Evolutionary conservation across 2,113 vertebrate genomes (phyloP).

Genomic region (Thinocorus orbignyianus): DNA sequence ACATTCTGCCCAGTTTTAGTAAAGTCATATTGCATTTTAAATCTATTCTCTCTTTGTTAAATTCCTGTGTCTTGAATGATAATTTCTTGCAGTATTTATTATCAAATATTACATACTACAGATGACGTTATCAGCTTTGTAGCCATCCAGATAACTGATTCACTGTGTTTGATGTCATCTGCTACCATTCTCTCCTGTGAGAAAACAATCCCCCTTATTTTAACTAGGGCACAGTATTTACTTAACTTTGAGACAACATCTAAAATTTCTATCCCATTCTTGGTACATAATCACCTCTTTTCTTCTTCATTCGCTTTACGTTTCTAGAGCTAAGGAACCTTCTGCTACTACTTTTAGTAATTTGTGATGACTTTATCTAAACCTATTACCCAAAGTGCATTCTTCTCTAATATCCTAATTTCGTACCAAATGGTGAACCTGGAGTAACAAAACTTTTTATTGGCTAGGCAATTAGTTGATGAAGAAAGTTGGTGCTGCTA

Average conservation of each 20-base stretch:
- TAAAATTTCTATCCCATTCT: background rate
- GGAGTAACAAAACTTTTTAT: background rate
- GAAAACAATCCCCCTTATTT: background rate
- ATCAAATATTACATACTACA: background rate
- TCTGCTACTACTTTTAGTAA: background rate
- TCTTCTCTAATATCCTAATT: background rate
- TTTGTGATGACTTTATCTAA: background rate
- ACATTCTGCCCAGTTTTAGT: rapidly evolving
- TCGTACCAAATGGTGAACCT: background rate
- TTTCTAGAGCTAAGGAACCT: background rate
- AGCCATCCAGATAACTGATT: background rate
- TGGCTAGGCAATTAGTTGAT: background rate
- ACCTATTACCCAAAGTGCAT: background rate
- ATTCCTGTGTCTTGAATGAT: background rate
- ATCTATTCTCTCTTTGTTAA: background rate
- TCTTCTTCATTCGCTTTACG: background rate
- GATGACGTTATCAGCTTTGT: background rate
- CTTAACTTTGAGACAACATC: background rate
- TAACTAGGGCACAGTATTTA: background rate
- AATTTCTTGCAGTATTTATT: background rate
- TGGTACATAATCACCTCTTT: background rate
- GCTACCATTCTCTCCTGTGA: background rate
- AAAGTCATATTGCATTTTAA: background rate
- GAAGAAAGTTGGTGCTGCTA: background rate
- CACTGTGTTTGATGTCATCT: background rate